phyloP scores from a whole-genome alignment of 1,140 invertebrate genomes.

The Brachionus plicatilis region DNA sequence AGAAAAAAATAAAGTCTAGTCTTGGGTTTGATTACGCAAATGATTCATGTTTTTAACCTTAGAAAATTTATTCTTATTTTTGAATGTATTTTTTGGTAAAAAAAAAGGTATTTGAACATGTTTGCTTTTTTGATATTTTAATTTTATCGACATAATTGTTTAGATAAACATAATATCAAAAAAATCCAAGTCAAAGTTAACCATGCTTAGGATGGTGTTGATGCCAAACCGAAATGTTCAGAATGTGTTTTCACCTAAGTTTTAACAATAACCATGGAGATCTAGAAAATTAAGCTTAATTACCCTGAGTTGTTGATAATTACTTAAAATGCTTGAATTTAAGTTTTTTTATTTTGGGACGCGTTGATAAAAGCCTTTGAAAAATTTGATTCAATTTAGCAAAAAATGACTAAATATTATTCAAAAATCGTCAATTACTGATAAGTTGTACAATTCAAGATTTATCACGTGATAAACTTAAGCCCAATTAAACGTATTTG shows the following conservation, averaged over 20 bases:
- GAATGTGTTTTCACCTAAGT: background rate
- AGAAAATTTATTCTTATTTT: background rate
- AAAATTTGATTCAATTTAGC: background rate
- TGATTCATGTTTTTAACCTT: background rate
- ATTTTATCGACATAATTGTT: background rate
- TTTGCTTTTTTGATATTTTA: background rate
- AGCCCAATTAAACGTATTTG: background rate
- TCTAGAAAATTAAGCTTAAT: background rate
- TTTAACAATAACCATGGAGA: background rate
- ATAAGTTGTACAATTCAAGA: background rate
- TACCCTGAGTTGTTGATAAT: background rate
- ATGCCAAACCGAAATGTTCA: background rate
- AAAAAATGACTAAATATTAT: background rate
- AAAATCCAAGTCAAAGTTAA: background rate
- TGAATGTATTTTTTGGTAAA: background rate
- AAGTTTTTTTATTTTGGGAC: background rate
- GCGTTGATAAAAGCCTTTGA: background rate
- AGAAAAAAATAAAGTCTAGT: background rate
- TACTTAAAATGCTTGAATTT: background rate
- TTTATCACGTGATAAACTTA: background rate
- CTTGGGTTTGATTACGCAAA: background rate
- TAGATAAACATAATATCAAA: background rate
- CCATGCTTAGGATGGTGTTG: background rate
- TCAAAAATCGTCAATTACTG: background rate
- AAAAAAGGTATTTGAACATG: background rate